Evolutionary conservation across 1,140 invertebrate species (phyloP).

Genomic region (Ctenoplectra terminalis): DNA sequence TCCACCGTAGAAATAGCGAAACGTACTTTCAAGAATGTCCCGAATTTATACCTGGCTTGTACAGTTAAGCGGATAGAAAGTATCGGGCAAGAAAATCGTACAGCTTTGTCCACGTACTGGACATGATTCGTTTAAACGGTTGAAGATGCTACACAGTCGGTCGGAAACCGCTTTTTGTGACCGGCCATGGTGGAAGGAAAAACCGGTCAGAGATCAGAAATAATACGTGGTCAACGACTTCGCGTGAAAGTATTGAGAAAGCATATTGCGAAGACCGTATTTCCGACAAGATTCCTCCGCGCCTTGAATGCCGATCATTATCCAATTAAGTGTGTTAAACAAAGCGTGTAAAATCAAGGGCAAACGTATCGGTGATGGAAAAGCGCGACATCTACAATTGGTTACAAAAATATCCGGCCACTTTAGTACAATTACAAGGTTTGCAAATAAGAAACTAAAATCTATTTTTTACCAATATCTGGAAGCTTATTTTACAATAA

Average conservation of each 20-base stretch:
- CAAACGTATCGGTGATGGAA: too few species aligned
- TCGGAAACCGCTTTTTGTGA: conserved; percentile 27
- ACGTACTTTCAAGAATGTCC: background rate
- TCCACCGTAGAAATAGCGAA: background rate
- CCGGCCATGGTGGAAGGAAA: conserved; percentile 34
- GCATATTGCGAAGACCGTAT: background rate
- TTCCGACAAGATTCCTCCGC: background rate
- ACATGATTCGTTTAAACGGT: too few species aligned
- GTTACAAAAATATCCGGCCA: too few species aligned
- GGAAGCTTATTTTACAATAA: too few species aligned
- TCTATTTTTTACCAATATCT: too few species aligned
- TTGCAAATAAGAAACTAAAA: too few species aligned
- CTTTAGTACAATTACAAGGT: too few species aligned
- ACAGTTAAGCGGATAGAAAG: background rate
- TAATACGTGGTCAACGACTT: conserved; percentile 25
- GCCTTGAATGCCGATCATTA: background rate
- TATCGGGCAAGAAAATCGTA: background rate
- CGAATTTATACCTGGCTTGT: background rate
- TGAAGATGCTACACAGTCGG: background rate
- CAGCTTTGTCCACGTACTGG: background rate
- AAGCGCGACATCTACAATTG: background rate
- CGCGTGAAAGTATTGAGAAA: conserved; percentile 46
- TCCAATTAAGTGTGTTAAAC: conserved; percentile 20
- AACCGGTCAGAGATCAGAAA: conserved; percentile 51
- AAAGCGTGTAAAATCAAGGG: conserved; percentile 3